Percentiles rank a stretch among this genome's conserved stretches.
phyloP scores from a whole-genome alignment of 2,113 vertebrate genomes.

The Peromyscus maniculatus region DNA sequence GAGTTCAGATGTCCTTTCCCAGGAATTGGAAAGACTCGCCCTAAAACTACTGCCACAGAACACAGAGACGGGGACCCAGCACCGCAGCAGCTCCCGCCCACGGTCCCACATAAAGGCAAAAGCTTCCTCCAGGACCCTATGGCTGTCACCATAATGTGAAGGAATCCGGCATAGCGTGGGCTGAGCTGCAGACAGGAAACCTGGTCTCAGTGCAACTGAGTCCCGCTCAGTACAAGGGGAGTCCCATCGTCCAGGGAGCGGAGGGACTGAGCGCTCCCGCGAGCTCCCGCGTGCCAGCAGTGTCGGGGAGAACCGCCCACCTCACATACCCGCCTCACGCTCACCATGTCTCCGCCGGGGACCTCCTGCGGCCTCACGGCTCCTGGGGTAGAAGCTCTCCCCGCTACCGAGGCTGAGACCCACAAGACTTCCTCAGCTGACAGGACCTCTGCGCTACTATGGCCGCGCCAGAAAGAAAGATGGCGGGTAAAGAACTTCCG shows the following conservation, averaged over 20 bases:
- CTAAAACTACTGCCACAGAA: not conserved
- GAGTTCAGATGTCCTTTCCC: too few species aligned
- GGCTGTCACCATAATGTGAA: too few species aligned
- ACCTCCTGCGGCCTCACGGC: not conserved
- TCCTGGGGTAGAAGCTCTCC: too few species aligned
- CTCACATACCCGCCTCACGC: not conserved
- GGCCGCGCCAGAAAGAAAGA: not conserved
- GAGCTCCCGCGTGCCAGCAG: not conserved
- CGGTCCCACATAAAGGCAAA: not conserved
- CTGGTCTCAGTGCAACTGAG: not conserved
- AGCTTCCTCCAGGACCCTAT: too few species aligned
- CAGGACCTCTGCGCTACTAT: too few species aligned
- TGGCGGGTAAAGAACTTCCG: not conserved
- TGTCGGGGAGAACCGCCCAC: not conserved
- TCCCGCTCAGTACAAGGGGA: not conserved
- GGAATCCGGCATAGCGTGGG: not conserved
- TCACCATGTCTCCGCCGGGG: not conserved
- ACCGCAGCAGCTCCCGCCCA: not conserved
- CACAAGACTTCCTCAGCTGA: not conserved
- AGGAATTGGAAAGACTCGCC: not conserved
- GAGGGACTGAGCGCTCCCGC: not conserved
- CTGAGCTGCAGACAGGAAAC: not conserved
- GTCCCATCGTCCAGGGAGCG: not conserved
- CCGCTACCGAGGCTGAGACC: accelerated
- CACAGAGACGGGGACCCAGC: not conserved